A percentile compares a stretch with the other conserved stretches of the same genome.
Evolutionary conservation across 2,113 vertebrate species (phyloP).

Genomic region (Prietella phreatophila): DNA sequence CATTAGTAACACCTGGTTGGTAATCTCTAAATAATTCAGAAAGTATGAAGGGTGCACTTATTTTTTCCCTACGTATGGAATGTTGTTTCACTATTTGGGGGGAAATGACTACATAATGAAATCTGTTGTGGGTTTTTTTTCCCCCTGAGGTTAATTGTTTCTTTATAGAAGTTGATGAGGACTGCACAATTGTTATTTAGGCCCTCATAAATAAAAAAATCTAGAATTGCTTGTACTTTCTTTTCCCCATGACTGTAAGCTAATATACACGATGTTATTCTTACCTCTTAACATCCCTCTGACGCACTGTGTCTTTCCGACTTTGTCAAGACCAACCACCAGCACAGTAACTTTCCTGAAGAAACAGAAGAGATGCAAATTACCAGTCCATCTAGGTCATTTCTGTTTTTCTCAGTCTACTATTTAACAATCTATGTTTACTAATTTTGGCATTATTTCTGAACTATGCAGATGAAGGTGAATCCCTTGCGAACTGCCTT

Average conservation of each 20-base stretch:
- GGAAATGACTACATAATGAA: neutral
- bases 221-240: neutral
- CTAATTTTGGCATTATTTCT: neutral
- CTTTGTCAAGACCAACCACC: constrained; percentile 83
- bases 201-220: neutral
- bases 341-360: constrained; percentile 82
- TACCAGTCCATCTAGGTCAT: neutral
- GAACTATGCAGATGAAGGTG: neutral
- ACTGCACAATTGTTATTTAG: neutral
- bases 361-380: neutral
- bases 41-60: no score
- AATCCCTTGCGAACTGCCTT: neutral
- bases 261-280: neutral
- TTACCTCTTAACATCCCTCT: constrained; percentile 80
- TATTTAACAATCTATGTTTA: neutral
- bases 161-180: neutral
- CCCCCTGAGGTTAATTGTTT: neutral
- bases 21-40: no score
- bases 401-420: neutral
- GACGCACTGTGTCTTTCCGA: constrained; percentile 82
- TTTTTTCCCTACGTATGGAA: neutral
- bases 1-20: no score
- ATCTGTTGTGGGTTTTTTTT: neutral
- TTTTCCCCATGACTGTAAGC: neutral
- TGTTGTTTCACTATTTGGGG: neutral